A percentile compares a stretch with the other conserved stretches of the same genome.
Evolutionary conservation across 2,797 vertebrate species (phyloP).

Genomic region (Erithacus rubecula): DNA sequence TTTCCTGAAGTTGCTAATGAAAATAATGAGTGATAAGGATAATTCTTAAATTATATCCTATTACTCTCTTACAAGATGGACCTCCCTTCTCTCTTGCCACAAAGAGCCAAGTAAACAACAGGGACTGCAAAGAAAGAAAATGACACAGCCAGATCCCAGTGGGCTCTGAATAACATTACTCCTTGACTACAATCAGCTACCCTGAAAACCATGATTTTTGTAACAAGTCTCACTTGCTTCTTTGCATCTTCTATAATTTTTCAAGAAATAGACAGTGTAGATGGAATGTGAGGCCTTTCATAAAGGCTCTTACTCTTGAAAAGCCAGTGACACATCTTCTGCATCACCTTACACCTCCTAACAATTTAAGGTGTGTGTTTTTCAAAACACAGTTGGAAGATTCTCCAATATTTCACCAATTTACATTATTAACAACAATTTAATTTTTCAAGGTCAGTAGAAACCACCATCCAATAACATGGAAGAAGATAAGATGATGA

Average conservation of each 20-base stretch:
- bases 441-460: background rate
- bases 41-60: background rate
- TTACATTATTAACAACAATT: background rate
- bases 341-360: background rate
- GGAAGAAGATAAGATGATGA: background rate
- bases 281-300: background rate
- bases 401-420: background rate
- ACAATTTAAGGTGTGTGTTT: rapidly evolving
- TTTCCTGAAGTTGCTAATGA: background rate
- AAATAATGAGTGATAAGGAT: background rate
- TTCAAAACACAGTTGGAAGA: background rate
- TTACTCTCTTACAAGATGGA: background rate
- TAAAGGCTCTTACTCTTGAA: background rate
- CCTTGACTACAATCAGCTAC: background rate
- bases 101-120: background rate
- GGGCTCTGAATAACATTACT: background rate
- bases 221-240: background rate
- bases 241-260: background rate
- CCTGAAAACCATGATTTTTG: background rate
- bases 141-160: background rate
- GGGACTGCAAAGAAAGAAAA: background rate
- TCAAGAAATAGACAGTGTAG: background rate
- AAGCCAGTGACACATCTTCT: background rate
- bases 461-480: background rate
- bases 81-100: background rate